Base-by-base conservation (phyloP, 2,888 invertebrate species). In the Thymelicus lineola region DNA sequence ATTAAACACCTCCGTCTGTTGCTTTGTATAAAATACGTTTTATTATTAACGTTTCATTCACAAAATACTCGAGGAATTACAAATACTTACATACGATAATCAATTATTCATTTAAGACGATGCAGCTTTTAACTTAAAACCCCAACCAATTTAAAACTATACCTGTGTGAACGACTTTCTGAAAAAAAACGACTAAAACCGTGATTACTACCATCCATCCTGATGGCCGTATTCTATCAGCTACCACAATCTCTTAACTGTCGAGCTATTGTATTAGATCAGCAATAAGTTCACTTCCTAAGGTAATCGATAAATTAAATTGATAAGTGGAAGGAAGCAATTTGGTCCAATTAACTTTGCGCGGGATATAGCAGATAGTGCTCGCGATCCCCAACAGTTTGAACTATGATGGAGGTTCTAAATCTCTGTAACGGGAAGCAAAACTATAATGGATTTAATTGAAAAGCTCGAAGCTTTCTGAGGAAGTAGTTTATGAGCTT, bases 231-330 rank as follows among this genome's bases (percentile, higher is more conserved):
- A 55, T 1, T 28, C 12, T 53, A 55, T 55, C 42, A 42, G 20
- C 64, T 42, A 55, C 64, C 64, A 45, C 55, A 9, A 64, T 64
- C 55, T 42, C 14, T n/a, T 7, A 57, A 42, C 55, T 57, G 65
- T 35, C 45, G n/a, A 57, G 45, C 55, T 45, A 35, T 57, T 57
- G 3, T 65, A 65, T 20, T 38, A 65, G 55, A 65, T 57, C 57
- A 45, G 57, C 65, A 57, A 65, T 65, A 58, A 35, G 46, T 28
- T 57, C 46, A 65, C 60, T 84, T 79, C 79, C 76, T 77, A 76
- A 80, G 76, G 74, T 78, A 79, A 79, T 80, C 83, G 86, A 88
- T 87, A 87, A 87, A 87, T 87, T 85, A 86, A 86, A 85, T 79
- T 81, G 86, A 87, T 87, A 88, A 81, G 73, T 42, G 67, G 73